Evolutionary conservation across 2,113 vertebrate species (phyloP).

Genomic region (Syrmaticus mikado): DNA sequence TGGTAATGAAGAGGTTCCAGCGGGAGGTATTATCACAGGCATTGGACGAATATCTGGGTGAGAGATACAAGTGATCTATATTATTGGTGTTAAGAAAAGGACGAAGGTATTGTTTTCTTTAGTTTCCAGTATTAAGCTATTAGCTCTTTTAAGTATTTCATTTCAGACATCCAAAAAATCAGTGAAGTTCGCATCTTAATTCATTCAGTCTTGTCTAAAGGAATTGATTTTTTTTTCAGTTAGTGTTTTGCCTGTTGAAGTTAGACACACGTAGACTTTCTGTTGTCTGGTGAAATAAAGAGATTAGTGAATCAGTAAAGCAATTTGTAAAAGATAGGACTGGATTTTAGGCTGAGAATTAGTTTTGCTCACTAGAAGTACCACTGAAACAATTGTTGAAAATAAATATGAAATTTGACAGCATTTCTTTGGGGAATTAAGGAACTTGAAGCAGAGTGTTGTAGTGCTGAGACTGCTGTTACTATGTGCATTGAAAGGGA

Average conservation of each 20-base stretch:
- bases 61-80: constrained; percentile 14
- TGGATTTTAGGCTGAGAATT: background rate
- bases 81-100: background rate
- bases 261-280: background rate
- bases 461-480: background rate
- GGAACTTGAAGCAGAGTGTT: background rate
- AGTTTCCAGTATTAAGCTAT: background rate
- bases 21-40: constrained; percentile 94
- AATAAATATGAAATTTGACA: background rate
- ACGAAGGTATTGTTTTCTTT: background rate
- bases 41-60: constrained; percentile 95
- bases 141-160: accelerated
- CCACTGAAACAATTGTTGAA: background rate
- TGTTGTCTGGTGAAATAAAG: accelerated
- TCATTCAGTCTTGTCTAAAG: background rate
- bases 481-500: background rate
- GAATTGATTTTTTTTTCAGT: background rate
- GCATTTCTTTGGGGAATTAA: background rate
- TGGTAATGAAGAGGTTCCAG: constrained; percentile 92
- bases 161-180: background rate
- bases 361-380: background rate
- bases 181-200: background rate
- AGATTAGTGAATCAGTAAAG: background rate
- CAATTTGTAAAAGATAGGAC: background rate
- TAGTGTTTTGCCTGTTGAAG: background rate